phyloP scores from a whole-genome alignment of 2,797 vertebrate species.

The Rachycentron canadum region DNA sequence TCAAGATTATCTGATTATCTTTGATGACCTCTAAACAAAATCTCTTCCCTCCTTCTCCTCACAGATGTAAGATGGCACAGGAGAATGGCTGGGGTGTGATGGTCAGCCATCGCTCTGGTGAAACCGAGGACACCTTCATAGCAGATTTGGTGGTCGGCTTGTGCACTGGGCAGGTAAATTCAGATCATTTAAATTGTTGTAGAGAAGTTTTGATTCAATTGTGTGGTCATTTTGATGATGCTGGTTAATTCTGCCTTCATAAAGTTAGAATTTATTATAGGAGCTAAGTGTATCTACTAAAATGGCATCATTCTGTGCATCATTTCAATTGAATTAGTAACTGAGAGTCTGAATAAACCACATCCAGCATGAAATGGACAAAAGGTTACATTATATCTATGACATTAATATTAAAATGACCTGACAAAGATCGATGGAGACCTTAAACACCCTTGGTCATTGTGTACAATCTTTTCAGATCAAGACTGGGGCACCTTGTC shows the following conservation, averaged over 20 bases:
- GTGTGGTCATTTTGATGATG: not conserved
- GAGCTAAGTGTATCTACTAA: not conserved
- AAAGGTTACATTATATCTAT: not conserved
- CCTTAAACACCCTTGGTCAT: not conserved
- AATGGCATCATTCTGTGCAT: not conserved
- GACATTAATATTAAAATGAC: not conserved
- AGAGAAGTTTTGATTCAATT: not conserved
- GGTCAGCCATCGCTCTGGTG: conserved; percentile 97
- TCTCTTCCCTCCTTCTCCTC: not conserved
- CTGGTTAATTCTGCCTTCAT: not conserved
- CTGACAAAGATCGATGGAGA: not conserved
- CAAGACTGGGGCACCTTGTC: conserved; percentile 96
- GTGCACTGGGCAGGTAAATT: conserved; percentile 94
- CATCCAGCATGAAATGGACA: not conserved
- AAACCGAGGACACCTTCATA: conserved; percentile 98
- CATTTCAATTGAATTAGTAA: not conserved
- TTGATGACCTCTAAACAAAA: not conserved
- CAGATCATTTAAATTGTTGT: not conserved
- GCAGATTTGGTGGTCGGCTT: conserved; percentile 97
- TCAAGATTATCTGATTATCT: not conserved
- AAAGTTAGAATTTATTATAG: not conserved
- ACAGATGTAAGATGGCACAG: conserved; percentile 96
- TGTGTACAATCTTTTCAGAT: conserved; percentile 84
- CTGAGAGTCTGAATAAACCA: not conserved
- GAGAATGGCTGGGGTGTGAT: conserved; percentile 97